Evolutionary conservation across 37 sponge, comb jelly and placozoan species (phyloP), one percentile per base, ranked within the genome.

Genomic region (Diacarnus erythraeanus): DNA sequence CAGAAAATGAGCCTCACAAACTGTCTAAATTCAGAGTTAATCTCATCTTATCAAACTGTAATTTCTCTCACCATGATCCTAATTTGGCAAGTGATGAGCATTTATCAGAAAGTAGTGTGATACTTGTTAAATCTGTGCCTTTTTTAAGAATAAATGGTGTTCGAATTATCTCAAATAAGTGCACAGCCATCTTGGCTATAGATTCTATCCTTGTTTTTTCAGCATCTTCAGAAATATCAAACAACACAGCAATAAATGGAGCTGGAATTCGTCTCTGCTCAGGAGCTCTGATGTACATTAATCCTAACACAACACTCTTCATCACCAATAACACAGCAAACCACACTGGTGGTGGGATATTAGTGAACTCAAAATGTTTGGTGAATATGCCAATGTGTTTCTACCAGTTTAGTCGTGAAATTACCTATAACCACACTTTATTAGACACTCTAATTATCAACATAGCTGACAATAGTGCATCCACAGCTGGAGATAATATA

Each of bases 341-440:
- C 18, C 44, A 26, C 23, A 25, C 56, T 40, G 71, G 60, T 71
- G 80, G 72, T 59, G 80, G 71, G 0, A 80, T 80, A 36, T 80
- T 37, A 36, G 60, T 64, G 8, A 70, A 80, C 5, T 38, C 38
- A 0, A 56, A 71, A 23, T 80, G 72, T 33, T 34, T 69, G 8
- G 25, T 54, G 31, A 17, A 57, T 21, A 80, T 36, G 15, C 80
- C 80, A 35, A 64, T 69, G 27, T 80, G 80, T 29, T 80, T 80
- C 42, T 71, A 39, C 23, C 80, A 80, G 41, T 39, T 58, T 26
- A 70, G 33, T 43, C 27, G 21, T 6, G 30, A 64, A 22, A n/a
- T 42, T 22, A 10, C 27, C 1, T 1, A 38, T 3, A 69, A 78
- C 23, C 18, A 38, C 9, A 64, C 9, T 12, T 64, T 68, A 25